phyloP scores from a whole-genome alignment of 2,797 vertebrate species.

The Potorous gilbertii region DNA sequence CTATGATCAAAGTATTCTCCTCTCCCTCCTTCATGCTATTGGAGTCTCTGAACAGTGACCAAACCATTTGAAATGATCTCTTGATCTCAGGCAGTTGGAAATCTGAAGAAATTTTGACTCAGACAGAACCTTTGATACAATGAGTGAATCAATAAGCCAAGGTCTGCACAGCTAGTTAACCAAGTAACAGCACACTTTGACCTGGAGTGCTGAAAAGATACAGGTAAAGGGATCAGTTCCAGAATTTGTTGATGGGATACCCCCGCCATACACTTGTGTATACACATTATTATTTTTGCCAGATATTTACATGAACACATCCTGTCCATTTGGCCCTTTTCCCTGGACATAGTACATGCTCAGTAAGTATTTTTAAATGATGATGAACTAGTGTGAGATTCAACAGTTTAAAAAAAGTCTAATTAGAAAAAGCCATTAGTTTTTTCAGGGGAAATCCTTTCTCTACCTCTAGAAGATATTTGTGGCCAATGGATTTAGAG shows the following conservation, averaged over 20 bases:
- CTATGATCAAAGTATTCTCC: not conserved
- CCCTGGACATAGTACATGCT: not conserved
- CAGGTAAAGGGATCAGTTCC: not conserved
- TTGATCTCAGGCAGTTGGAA: not conserved
- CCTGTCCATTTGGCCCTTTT: not conserved
- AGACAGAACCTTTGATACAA: not conserved
- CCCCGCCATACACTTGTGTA: not conserved
- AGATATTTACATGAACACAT: conserved; percentile 5
- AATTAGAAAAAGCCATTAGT: conserved; percentile 4
- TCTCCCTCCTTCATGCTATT: not conserved
- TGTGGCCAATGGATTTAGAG: not conserved
- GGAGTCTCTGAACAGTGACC: not conserved
- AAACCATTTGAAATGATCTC: not conserved
- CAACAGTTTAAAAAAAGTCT: not conserved
- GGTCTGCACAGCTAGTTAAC: not conserved
- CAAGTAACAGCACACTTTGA: not conserved
- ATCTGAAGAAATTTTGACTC: not conserved
- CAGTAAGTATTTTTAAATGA: not conserved
- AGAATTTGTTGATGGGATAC: not conserved
- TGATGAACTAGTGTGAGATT: not conserved
- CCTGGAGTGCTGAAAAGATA: not conserved
- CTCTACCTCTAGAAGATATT: not conserved
- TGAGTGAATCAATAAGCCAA: not conserved
- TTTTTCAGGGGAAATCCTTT: conserved; percentile 5
- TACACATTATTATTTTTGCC: not conserved